Evolutionary conservation across 23 tunicate species (phyloP), one percentile per base, ranked within the genome.

Genomic region (Halocynthia roretzi): DNA sequence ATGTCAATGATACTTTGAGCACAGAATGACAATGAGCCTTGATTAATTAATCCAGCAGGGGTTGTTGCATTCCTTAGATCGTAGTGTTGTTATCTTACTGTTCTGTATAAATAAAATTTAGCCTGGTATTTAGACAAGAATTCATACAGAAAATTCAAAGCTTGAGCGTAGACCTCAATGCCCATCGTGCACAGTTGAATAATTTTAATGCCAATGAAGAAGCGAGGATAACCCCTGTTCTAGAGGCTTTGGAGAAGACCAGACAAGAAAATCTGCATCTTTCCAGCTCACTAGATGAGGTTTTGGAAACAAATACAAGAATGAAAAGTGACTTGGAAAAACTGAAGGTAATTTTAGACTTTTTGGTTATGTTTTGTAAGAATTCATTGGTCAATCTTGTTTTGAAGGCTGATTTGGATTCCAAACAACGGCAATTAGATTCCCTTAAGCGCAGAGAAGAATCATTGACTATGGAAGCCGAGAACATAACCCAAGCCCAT

Each of bases 231-330:
- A 50, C 85, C 21, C 96, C 96, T 5, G 96, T 87, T 17, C 77
- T 89, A 6, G 89, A 84, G 8, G 96, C 96, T n/a, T 82, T 89
- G 52, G 96, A 89, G 71, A 82, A 69, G 62, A 84, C 96, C 11
- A 69, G 88, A 58, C 84, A 80, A n/a, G 96, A 89, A 7, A 89
- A 89, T 67, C 76, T 81, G 10, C 52, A 75, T 6, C 68, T 89
- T 17, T 57, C 96, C 17, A 49, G 61, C 6, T 89, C 96, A 8
- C 79, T 89, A 12, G 96, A 89, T 8, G 96, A 89, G 21, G 88
- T 80, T 18, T 60, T 89, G 60, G 75, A 78, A 52, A 78, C 80
- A 8, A 88, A 88, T 63, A 44, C 79, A 50, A 76, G 56, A 40
- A 56, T 88, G 69, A 84, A 89, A 61, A 80, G 84, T 23, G 88